Evolutionary conservation across 2,113 vertebrate genomes (phyloP).

Genomic region (Panthera uncia): DNA sequence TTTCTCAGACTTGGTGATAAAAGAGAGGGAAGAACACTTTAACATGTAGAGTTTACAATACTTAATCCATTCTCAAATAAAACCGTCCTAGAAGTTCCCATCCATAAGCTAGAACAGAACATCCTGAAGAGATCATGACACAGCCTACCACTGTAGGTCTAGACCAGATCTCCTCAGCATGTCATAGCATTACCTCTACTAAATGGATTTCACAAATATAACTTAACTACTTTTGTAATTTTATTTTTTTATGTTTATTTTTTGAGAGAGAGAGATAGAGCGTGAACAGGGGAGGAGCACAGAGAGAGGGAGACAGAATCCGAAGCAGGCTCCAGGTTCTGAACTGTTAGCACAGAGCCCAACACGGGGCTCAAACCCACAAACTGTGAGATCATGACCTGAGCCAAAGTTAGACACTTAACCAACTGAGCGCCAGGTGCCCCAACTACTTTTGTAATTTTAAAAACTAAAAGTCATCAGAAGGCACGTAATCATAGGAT

Average conservation of each 20-base stretch:
- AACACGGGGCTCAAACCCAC: not conserved
- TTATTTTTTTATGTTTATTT: not conserved
- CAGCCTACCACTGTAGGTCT: not conserved
- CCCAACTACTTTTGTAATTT: not conserved
- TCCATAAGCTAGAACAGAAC: not conserved
- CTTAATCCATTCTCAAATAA: not conserved
- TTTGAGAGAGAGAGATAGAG: no score
- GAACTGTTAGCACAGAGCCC: not conserved
- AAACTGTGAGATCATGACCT: not conserved
- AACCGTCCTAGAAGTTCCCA: not conserved
- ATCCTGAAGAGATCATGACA: not conserved
- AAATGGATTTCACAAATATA: not conserved
- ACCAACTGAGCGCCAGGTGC: not conserved
- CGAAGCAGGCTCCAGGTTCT: no score
- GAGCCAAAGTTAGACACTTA: not conserved
- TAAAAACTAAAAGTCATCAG: not conserved
- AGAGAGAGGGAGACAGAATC: no score
- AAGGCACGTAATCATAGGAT: not conserved
- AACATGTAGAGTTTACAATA: not conserved
- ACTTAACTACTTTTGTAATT: not conserved
- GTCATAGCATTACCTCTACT: not conserved
- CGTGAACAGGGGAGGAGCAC: no score
- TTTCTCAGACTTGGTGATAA: constrained; percentile 19
- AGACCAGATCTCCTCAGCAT: not conserved
- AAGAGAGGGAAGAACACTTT: not conserved